These are phyloP conservation scores for Spilogale gracilis DNA, from an alignment of 2,113 vertebrate species.

Conservation along the genomic window DNA sequence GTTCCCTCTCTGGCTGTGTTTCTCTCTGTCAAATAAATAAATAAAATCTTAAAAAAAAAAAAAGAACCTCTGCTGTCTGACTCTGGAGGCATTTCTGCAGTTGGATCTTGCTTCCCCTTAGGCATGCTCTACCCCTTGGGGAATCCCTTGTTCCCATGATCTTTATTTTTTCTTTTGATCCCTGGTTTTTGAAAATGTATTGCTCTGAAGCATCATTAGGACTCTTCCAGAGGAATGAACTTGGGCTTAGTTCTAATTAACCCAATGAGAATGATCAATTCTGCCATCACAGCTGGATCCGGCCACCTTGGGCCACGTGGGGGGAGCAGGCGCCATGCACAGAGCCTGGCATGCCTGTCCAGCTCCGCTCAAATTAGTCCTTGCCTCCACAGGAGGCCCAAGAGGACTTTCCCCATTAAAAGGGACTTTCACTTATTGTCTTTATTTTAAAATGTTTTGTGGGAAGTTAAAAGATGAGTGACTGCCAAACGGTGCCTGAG, in stretches of 20 bases:
- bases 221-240: neutral
- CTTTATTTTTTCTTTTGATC: slow-evolving; percentile 38
- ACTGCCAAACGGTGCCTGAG: slow-evolving; percentile 53
- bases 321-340: neutral
- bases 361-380: neutral
- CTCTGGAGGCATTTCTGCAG: neutral
- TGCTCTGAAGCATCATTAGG: slow-evolving; percentile 16
- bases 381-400: neutral
- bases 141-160: neutral
- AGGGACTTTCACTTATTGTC: slow-evolving; percentile 68
- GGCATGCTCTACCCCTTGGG: neutral
- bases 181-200: slow-evolving; percentile 38
- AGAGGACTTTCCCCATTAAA: slow-evolving; percentile 67
- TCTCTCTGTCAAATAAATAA: too few relatives aligned
- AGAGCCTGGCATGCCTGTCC: neutral
- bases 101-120: neutral
- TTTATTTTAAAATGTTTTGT: slow-evolving; percentile 77
- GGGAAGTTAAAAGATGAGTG: slow-evolving; percentile 73
- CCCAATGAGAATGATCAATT: neutral
- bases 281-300: neutral
- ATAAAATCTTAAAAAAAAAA: too few relatives aligned
- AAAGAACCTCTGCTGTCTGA: neutral
- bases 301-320: neutral
- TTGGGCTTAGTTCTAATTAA: slow-evolving; percentile 33
- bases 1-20: too few relatives aligned